A percentile compares a stretch with the other conserved stretches of the same genome.
These are phyloP conservation scores for Trigoniulus corallinus DNA, from an alignment of 1,140 invertebrate genomes.

Conservation along the genomic window DNA sequence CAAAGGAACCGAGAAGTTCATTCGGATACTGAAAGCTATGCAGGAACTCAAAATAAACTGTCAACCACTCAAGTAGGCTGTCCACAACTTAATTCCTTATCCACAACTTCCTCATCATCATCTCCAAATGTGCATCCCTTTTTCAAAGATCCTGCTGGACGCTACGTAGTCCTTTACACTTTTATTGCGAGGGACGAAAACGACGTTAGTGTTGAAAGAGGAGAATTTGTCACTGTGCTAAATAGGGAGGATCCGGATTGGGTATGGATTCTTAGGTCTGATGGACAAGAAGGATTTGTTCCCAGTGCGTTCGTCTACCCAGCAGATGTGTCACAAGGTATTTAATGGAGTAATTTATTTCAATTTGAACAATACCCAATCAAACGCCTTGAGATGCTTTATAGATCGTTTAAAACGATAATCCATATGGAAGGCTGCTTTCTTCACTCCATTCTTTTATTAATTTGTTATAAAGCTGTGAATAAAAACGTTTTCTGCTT, in stretches of 20 bases:
- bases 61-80: slow-evolving; percentile 18
- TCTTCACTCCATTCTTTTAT: too few species aligned
- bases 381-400: too few species aligned
- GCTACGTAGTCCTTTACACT: slow-evolving; percentile 82
- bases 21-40: slow-evolving; percentile 44
- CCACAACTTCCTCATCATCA: slow-evolving; percentile 20
- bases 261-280: slow-evolving; percentile 84
- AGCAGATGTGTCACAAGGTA: slow-evolving; percentile 58
- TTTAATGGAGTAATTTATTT: slow-evolving; percentile 4
- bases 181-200: slow-evolving; percentile 86
- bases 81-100: slow-evolving; percentile 10
- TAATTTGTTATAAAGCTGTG: too few species aligned
- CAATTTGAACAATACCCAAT: not conserved
- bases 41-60: slow-evolving; percentile 32
- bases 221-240: slow-evolving; percentile 84
- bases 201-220: slow-evolving; percentile 79
- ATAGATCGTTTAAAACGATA: slow-evolving; percentile 8
- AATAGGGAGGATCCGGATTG: slow-evolving; percentile 88
- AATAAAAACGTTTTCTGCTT: too few species aligned
- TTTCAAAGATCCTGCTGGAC: slow-evolving; percentile 73
- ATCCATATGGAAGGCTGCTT: slow-evolving; percentile 4
- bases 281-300: slow-evolving; percentile 88
- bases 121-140: slow-evolving; percentile 63
- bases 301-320: slow-evolving; percentile 89
- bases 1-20: slow-evolving; percentile 24